Evolutionary conservation across 2,888 invertebrate species (phyloP), one percentile per base, ranked within the genome.

Genomic region (Eumerus sabulonum): DNA sequence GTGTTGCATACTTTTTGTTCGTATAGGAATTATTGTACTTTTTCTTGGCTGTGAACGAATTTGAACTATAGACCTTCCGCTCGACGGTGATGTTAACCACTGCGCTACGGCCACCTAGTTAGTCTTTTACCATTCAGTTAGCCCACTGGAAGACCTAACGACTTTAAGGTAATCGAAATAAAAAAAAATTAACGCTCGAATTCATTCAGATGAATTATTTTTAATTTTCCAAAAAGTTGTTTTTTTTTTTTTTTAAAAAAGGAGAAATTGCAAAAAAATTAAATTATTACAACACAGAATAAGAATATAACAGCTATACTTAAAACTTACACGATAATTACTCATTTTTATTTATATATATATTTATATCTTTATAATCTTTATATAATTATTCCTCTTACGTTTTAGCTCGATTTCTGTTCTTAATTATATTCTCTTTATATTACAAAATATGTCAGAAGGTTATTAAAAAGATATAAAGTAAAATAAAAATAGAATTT

Each of bases 241-340:
- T 45, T 60, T 57, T 56, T 18, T 48, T 38, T 17, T 64, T 45
- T 60, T 57, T 56, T 18, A 59, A 70, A 79, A 79, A 79, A 82
- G 77, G 67, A 76, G 67, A 76, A 77, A 77, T 73, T 77, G 77
- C 82, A 82, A 77, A 76, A 77, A 82, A 68, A 73, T 76, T 68
- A 76, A 76, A 76, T 76, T 67, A 77, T 76, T 76, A 82, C 76
- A 82, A 82, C 77, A 76, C 72, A 76, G 72, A 82, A 82, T 77
- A 77, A 77, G 73, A 73, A 73, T 72, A 72, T 72, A 77, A 72
- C 77, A 77, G 77, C 77, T 76, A n/a, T 27, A 77, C 77, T 77
- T 82, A 82, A 71, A 82, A 72, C 71, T 77, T 77, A 77, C 68
- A 70, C 50, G 70, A 73, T 82, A 67, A 68, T 68, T 66, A 66